Evolutionary conservation across 2,797 vertebrate species (phyloP).

Genomic region (Tenualosa ilisha): DNA sequence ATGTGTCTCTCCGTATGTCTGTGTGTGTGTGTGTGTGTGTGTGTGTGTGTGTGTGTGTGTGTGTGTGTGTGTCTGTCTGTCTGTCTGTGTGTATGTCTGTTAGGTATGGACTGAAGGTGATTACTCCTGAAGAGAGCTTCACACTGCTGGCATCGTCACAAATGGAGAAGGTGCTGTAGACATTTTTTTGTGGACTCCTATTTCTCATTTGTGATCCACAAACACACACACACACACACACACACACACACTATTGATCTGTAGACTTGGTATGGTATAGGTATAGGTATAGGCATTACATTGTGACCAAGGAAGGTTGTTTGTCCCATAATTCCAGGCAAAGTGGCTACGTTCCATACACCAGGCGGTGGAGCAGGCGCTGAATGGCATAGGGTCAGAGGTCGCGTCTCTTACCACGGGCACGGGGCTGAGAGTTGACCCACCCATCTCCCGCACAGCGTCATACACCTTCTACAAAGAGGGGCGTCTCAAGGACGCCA

Average conservation of each 20-base stretch:
- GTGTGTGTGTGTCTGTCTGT: not conserved
- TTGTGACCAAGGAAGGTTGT: too few relatives aligned
- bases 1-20: too few relatives aligned
- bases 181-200: not conserved
- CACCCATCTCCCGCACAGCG: constrained; percentile 88
- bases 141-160: constrained; percentile 87
- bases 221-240: too few relatives aligned
- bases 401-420: constrained; percentile 59
- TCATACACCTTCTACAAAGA: constrained; percentile 96
- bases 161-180: constrained; percentile 85
- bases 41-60: not conserved
- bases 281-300: too few relatives aligned
- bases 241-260: too few relatives aligned
- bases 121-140: constrained; percentile 92
- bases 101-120: constrained; percentile 90
- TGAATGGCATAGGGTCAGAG: constrained; percentile 77
- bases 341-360: constrained; percentile 96
- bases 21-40: not conserved
- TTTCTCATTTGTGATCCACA: not conserved
- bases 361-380: constrained; percentile 90
- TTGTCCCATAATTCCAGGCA: constrained; percentile 69
- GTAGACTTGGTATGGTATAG: too few relatives aligned
- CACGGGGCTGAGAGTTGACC: constrained; percentile 78
- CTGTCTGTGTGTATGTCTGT: constrained; percentile 20
- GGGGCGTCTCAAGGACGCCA: constrained; percentile 88